A percentile compares a stretch with the other conserved stretches of the same genome.
Evolutionary conservation across 2,888 invertebrate genomes (phyloP).

Genomic region (Apamea monoglypha): DNA sequence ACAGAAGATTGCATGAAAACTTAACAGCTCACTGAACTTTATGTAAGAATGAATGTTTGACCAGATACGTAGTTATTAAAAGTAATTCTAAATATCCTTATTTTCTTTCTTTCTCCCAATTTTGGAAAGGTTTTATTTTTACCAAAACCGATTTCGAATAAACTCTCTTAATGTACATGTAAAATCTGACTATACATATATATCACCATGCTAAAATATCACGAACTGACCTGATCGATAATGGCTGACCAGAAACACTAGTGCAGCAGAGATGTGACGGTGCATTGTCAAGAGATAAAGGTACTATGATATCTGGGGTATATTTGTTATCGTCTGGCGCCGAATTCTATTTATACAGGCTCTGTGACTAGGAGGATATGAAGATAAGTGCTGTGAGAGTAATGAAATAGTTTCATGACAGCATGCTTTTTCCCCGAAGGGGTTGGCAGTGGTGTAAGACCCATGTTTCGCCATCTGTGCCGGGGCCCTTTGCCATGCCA

Average conservation of each 20-base stretch:
- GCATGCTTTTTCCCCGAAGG: background rate
- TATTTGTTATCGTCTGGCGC: background rate
- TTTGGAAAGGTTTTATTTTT: background rate
- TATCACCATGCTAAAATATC: background rate
- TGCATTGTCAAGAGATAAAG: background rate
- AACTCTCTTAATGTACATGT: background rate
- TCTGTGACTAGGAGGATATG: background rate
- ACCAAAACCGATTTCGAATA: background rate
- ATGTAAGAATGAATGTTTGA: too few species aligned
- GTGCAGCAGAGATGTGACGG: background rate
- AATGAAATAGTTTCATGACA: background rate
- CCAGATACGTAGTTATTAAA: too few species aligned
- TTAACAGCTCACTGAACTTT: too few species aligned
- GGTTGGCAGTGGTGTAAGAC: background rate
- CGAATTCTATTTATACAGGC: slow-evolving; percentile 1
- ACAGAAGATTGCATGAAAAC: too few species aligned
- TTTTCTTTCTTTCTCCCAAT: background rate
- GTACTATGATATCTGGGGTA: background rate
- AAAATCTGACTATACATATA: background rate
- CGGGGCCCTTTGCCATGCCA: background rate
- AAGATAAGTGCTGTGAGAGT: background rate
- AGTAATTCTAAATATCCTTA: too few species aligned
- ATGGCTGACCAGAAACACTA: background rate
- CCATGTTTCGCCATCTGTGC: background rate
- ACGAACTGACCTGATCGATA: background rate